Evolutionary conservation across 2,888 invertebrate genomes (phyloP), one percentile per base, ranked within the genome.

Genomic region (Antitype chi): DNA sequence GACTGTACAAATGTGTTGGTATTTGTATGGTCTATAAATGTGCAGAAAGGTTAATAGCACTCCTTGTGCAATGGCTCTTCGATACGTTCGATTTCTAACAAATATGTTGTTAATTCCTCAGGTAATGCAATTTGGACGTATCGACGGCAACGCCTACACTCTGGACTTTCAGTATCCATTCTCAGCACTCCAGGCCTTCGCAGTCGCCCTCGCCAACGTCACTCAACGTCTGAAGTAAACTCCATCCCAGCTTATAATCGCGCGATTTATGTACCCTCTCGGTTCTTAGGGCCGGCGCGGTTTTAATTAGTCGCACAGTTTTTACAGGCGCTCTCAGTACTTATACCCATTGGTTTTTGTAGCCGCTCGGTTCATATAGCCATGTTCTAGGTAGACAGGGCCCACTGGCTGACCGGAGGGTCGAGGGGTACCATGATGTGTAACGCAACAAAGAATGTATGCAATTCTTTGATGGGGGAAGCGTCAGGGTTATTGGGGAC

Each of bases 61-160:
- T 47, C 43, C 43, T 1, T 1, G 43, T 47, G 11, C 43, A 47
- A 47, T 47, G 43, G 43, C 11, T 47, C 43, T 43, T 43, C 43
- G 43, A 43, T 43, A 43, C 38, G 43, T 43, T 47, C 11, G 43
- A 43, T 43, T 43, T 32, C 1, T 60, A 57, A 57, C 11, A n/a
- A 74, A 20, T 28, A 17, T 47, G 49, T 52, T 57, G 59, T 53
- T 60, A 43, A 67, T 93, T 93, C 7, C n/a, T 43, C 95, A 99
- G 99, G 99, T 99, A 81, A 99, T 99, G 99, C 99, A 99, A 96
- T 99, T 99, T 96, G 99, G 99, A 20, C 98, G 99, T 80, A 99
- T 99, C 90, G 99, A 99, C 96, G 99, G 99, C 89, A 99, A 99
- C 94, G 99, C 99, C 64, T 99, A 99, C 97, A 99, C 99, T 0